Percentiles rank a stretch among this genome's conserved stretches.
phyloP scores from a whole-genome alignment of 2,797 vertebrate genomes.

The Cichlasoma orientale region DNA sequence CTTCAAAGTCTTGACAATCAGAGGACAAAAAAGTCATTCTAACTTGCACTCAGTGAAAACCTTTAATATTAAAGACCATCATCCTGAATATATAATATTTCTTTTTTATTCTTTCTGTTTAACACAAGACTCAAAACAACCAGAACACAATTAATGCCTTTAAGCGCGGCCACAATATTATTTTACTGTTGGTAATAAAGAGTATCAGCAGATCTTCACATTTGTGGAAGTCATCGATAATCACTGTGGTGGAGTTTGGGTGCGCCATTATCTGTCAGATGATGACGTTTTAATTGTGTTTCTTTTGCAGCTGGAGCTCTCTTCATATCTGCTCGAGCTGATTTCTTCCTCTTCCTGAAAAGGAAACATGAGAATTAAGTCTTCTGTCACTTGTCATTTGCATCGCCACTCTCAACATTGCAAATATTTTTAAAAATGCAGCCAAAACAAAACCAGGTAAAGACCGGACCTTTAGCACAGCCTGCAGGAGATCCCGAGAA shows the following conservation, averaged over 20 bases:
- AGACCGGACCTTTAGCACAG: slow-evolving; percentile 73
- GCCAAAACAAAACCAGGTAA: background rate
- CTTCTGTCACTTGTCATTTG: background rate
- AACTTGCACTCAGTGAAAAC: background rate
- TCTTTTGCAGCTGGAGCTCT: slow-evolving; percentile 4
- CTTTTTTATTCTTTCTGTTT: background rate
- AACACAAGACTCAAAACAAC: slow-evolving; percentile 3
- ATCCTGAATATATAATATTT: background rate
- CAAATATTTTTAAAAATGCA: background rate
- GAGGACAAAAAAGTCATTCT: background rate
- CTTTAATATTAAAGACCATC: background rate
- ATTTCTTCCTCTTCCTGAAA: slow-evolving; percentile 66
- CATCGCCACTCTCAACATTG: background rate
- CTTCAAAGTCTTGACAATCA: background rate
- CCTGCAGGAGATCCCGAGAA: slow-evolving; percentile 73
- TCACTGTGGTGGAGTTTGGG: background rate
- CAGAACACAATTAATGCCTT: background rate
- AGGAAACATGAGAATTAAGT: slow-evolving; percentile 1
- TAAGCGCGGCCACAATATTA: background rate
- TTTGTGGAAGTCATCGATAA: background rate
- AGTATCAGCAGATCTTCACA: background rate
- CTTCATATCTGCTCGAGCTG: slow-evolving; percentile 1
- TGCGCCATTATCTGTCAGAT: background rate
- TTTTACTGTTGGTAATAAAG: background rate
- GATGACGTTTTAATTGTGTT: background rate